These are phyloP conservation scores for Sylvilagus bachmani DNA, from an alignment of 2,113 vertebrate species.

Conservation along the genomic window DNA sequence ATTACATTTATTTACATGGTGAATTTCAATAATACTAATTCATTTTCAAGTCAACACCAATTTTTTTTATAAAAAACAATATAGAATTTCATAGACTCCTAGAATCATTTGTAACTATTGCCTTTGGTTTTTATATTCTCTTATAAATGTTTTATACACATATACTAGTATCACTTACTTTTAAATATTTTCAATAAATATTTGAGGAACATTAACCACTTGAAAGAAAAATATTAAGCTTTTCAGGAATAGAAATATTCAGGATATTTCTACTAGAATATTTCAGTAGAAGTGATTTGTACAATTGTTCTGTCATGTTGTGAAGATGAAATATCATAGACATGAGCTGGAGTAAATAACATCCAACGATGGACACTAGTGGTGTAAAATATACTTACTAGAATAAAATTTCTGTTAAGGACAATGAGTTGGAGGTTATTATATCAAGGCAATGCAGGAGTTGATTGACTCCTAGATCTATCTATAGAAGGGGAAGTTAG, in stretches of 20 bases:
- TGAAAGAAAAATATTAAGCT: not conserved
- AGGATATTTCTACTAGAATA: too few species aligned
- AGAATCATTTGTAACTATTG: conserved; percentile 39
- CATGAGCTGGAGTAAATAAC: not conserved
- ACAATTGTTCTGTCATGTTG: not conserved
- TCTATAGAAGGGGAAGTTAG: not conserved
- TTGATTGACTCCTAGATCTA: not conserved
- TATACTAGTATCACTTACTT: not conserved
- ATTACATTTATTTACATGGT: conserved; percentile 72
- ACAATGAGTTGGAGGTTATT: not conserved
- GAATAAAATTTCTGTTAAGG: not conserved
- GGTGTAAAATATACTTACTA: not conserved
- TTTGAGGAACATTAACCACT: not conserved
- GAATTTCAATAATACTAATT: conserved; percentile 57
- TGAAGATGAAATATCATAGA: not conserved
- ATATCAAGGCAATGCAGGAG: not conserved
- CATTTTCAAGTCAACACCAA: conserved; percentile 46
- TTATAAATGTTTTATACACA: not conserved
- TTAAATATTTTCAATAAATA: conserved; percentile 15
- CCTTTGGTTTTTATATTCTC: not conserved
- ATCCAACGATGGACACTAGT: not conserved
- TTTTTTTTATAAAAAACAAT: conserved; percentile 49
- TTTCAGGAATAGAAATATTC: not conserved
- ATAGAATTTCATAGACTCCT: conserved; percentile 33
- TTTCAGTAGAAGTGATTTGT: not conserved